phyloP scores from a whole-genome alignment of 2,797 vertebrate genomes.

The Pachyuromys duprasi region DNA sequence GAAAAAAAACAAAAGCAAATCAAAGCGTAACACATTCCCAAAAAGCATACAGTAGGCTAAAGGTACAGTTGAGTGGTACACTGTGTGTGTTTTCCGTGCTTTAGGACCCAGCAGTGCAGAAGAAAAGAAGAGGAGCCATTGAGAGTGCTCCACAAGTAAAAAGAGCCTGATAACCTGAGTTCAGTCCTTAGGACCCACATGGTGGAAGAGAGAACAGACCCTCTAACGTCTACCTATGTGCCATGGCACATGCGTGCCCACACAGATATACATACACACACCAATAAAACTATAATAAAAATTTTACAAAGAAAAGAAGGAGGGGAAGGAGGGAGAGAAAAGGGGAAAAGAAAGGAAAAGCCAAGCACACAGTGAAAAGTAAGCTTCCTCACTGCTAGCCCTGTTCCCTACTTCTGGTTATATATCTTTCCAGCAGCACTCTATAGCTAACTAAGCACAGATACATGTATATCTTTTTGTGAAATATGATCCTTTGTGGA shows the following conservation, averaged over 20 bases:
- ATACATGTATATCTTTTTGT: neutral
- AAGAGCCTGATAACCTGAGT: neutral
- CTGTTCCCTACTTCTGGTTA: neutral
- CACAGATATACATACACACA: neutral
- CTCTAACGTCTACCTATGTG: neutral
- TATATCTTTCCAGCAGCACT: neutral
- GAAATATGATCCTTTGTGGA: neutral
- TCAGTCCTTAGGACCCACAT: neutral
- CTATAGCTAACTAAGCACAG: neutral
- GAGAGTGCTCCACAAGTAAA: neutral
- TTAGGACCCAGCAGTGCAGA: neutral
- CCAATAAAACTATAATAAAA: neutral
- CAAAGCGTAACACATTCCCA: conserved; percentile 28
- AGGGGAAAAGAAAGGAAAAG: neutral
- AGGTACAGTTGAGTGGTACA: neutral
- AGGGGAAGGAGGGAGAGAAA: neutral
- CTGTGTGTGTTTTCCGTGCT: neutral
- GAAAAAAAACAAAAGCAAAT: neutral
- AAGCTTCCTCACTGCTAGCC: neutral
- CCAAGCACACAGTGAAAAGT: neutral
- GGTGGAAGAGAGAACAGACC: neutral
- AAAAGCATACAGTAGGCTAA: neutral
- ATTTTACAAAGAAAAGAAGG: neutral
- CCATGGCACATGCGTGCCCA: neutral
- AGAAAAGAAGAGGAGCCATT: neutral